Evolutionary conservation across 2,113 vertebrate species (phyloP).

Genomic region (Alosa alosa): DNA sequence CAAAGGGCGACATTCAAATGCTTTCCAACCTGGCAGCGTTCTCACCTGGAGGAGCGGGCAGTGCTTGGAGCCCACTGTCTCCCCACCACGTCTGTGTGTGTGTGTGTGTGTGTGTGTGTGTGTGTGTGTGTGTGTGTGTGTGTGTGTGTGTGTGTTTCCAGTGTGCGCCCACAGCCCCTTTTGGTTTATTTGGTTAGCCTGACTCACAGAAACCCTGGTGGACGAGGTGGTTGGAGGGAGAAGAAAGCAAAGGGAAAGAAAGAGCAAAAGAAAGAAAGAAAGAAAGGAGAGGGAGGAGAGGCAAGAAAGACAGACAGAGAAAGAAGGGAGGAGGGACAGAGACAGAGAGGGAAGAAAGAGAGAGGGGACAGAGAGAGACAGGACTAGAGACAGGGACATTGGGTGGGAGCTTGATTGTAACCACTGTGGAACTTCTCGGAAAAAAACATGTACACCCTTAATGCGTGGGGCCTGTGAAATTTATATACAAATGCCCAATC

Average conservation of each 20-base stretch:
- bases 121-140: not conserved
- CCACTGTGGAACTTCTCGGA: not conserved
- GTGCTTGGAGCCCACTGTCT: not conserved
- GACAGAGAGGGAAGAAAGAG: not conserved
- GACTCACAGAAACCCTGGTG: not conserved
- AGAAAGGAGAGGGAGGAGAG: not conserved
- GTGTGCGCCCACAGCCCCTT: not conserved
- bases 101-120: too few species aligned
- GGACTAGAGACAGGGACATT: too few species aligned
- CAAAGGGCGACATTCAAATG: slow-evolving; percentile 24
- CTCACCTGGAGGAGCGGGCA: not conserved
- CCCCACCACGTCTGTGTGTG: not conserved
- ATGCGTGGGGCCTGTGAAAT: not conserved
- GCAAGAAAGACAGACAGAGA: not conserved
- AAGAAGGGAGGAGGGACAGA: not conserved
- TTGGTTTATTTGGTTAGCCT: slow-evolving; percentile 8
- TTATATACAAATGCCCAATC: not conserved
- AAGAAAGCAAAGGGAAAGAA: too few species aligned
- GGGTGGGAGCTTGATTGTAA: not conserved
- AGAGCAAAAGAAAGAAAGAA: not conserved
- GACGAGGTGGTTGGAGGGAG: not conserved
- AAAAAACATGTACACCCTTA: not conserved
- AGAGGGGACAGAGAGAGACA: too few species aligned
- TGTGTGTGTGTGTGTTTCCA: not conserved
- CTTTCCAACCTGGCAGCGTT: not conserved